These are phyloP conservation scores for Pipa parva DNA, from an alignment of 2,113 vertebrate genomes.

Conservation along the genomic window DNA sequence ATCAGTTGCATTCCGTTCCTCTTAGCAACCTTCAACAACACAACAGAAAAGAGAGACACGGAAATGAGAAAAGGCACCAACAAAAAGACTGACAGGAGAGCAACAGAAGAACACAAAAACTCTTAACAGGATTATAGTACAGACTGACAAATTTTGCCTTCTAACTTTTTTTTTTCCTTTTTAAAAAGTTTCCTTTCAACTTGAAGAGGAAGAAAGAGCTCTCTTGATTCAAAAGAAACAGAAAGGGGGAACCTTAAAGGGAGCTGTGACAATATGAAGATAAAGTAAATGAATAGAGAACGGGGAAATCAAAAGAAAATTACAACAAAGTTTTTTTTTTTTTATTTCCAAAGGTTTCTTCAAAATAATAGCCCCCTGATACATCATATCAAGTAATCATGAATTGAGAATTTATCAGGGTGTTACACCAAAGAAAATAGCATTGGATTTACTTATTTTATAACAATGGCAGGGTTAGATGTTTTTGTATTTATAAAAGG, in stretches of 20 bases:
- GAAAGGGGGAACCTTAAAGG: slow-evolving; percentile 52
- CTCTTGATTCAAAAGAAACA: slow-evolving; percentile 53
- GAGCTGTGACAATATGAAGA: slow-evolving; percentile 47
- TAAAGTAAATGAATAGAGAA: slow-evolving; percentile 19
- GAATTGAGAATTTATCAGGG: too few relatives aligned
- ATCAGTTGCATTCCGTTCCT: slow-evolving; percentile 76
- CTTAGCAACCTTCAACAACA: slow-evolving; percentile 69
- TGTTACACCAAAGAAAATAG: too few relatives aligned
- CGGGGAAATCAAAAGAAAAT: slow-evolving; percentile 25
- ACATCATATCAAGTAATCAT: too few relatives aligned
- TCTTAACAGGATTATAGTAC: slow-evolving; percentile 58
- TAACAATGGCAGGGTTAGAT: too few relatives aligned
- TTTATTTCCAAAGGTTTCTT: too few relatives aligned
- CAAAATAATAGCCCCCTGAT: too few relatives aligned
- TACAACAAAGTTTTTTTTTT: neutral
- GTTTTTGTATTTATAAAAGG: too few relatives aligned
- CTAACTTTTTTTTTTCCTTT: slow-evolving; percentile 46
- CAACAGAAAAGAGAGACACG: slow-evolving; percentile 67
- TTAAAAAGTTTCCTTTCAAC: slow-evolving; percentile 54
- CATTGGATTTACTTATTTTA: too few relatives aligned
- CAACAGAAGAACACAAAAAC: slow-evolving; percentile 54
- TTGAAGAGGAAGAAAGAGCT: slow-evolving; percentile 45
- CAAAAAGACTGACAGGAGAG: slow-evolving; percentile 62
- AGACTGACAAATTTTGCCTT: slow-evolving; percentile 51
- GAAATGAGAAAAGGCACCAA: slow-evolving; percentile 71